phyloP scores from a whole-genome alignment of 1,140 invertebrate genomes.

The Drosophila biarmipes region DNA sequence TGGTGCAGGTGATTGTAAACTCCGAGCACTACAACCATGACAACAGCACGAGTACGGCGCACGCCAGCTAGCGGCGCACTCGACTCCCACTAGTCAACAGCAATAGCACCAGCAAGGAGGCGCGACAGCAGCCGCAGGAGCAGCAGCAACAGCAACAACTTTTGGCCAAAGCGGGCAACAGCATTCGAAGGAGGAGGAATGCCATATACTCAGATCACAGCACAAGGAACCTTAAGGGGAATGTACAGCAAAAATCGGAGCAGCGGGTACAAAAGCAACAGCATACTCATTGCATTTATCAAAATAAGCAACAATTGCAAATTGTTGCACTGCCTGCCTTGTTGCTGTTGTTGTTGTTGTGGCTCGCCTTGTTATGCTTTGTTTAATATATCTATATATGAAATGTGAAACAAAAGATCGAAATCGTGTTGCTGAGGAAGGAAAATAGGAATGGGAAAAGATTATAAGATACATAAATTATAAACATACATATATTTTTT shows the following conservation, averaged over 20 bases:
- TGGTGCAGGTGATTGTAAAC: constrained; percentile 96
- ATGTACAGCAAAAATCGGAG: constrained; percentile 61
- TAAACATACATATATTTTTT: constrained; percentile 70
- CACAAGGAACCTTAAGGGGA: constrained; percentile 55
- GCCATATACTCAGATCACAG: constrained; percentile 53
- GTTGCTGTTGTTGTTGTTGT: constrained; percentile 55
- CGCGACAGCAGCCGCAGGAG: constrained; percentile 22
- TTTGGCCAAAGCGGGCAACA: constrained; percentile 29
- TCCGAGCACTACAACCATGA: constrained; percentile 86
- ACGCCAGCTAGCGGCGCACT: constrained; percentile 79
- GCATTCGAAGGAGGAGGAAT: constrained; percentile 22
- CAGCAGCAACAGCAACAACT: constrained; percentile 35
- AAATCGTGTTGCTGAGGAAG: constrained; percentile 44
- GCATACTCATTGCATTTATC: constrained; percentile 69
- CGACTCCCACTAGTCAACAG: constrained; percentile 66
- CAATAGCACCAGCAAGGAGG: constrained; percentile 28
- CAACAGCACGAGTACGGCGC: constrained; percentile 74
- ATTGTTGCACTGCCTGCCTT: constrained; percentile 54
- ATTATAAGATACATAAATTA: constrained; percentile 55
- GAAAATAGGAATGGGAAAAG: constrained; percentile 57
- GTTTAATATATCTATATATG: constrained; percentile 61
- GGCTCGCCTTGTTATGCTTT: constrained; percentile 56
- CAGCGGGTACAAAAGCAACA: constrained; percentile 42
- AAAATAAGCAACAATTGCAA: constrained; percentile 56
- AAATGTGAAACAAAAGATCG: constrained; percentile 29